phyloP scores from a whole-genome alignment of 2,113 vertebrate species.

The Axis porcinus region DNA sequence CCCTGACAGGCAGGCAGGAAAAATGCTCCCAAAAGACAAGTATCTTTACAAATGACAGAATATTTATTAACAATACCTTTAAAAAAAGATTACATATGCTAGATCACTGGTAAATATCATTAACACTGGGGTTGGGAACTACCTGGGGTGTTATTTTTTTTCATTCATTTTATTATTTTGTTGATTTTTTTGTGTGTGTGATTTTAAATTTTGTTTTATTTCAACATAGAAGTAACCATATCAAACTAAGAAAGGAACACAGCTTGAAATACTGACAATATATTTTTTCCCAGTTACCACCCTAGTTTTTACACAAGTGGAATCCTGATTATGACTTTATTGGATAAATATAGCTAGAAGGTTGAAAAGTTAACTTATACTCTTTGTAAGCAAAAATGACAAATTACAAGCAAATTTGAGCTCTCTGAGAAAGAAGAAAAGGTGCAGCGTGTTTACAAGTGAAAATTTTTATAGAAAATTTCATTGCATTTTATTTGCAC shows the following conservation, averaged over 20 bases:
- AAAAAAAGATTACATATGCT: constrained; percentile 87
- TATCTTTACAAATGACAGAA: constrained; percentile 87
- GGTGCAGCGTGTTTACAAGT: constrained; percentile 69
- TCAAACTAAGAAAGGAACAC: constrained; percentile 83
- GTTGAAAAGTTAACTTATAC: constrained; percentile 75
- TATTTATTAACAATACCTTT: constrained; percentile 89
- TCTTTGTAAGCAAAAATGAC: constrained; percentile 77
- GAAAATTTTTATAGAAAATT: constrained; percentile 76
- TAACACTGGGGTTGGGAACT: constrained; percentile 81
- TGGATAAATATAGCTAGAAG: constrained; percentile 79
- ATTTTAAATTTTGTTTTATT: constrained; percentile 58
- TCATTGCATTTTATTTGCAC: constrained; percentile 67
- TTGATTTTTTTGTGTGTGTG: constrained; percentile 55
- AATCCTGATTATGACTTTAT: constrained; percentile 79
- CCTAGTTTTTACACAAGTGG: constrained; percentile 81
- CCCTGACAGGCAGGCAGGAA: constrained; percentile 64
- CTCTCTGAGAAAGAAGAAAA: constrained; percentile 70
- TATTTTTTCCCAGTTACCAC: constrained; percentile 76
- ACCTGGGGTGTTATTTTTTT: constrained; percentile 75
- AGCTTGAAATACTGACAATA: constrained; percentile 85
- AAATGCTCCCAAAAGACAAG: constrained; percentile 76
- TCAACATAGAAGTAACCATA: constrained; percentile 82
- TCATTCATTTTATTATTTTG: constrained; percentile 75
- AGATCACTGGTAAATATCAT: constrained; percentile 82
- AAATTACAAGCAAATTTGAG: constrained; percentile 77